A percentile compares a stretch with the other conserved stretches of the same genome.
phyloP scores from a whole-genome alignment of 2,888 invertebrate genomes.

The Trissolcus japonicus region DNA sequence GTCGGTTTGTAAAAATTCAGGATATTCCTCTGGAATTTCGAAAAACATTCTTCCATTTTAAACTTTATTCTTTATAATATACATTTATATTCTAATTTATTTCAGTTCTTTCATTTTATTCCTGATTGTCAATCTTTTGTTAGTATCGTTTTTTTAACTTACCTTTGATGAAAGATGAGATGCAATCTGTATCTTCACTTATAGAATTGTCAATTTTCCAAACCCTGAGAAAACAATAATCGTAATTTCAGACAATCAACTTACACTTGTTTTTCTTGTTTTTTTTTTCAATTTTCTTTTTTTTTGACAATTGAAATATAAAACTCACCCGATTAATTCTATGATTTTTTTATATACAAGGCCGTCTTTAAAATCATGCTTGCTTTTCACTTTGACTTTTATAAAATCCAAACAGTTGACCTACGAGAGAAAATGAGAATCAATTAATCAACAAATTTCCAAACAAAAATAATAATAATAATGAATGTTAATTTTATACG shows the following conservation, averaged over 20 bases:
- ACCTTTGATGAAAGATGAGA: slow-evolving; percentile 40
- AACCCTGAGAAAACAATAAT: slow-evolving; percentile 26
- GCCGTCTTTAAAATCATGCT: slow-evolving; percentile 40
- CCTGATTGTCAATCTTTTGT: neutral
- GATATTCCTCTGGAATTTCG: slow-evolving; percentile 73
- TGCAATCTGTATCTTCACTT: slow-evolving; percentile 19
- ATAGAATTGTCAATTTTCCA: slow-evolving; percentile 33
- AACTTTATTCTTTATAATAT: too few relatives aligned
- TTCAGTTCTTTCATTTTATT: too few relatives aligned
- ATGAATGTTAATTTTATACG: neutral
- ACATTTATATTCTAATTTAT: too few relatives aligned
- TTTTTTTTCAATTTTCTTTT: neutral
- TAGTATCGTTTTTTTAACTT: neutral
- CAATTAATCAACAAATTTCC: neutral
- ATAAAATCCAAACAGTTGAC: slow-evolving; percentile 47
- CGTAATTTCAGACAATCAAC: neutral
- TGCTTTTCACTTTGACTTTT: slow-evolving; percentile 24
- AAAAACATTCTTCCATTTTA: neutral
- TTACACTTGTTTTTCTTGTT: slow-evolving; percentile 8
- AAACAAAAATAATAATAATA: neutral
- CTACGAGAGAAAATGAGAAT: slow-evolving; percentile 22
- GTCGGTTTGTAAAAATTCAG: slow-evolving; percentile 72
- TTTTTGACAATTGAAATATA: neutral
- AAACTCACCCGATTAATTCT: slow-evolving; percentile 48
- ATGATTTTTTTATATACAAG: slow-evolving; percentile 50